Conservation (phyloP, 1,140 invertebrate species). For the Piezodorus guildinii region DNA sequence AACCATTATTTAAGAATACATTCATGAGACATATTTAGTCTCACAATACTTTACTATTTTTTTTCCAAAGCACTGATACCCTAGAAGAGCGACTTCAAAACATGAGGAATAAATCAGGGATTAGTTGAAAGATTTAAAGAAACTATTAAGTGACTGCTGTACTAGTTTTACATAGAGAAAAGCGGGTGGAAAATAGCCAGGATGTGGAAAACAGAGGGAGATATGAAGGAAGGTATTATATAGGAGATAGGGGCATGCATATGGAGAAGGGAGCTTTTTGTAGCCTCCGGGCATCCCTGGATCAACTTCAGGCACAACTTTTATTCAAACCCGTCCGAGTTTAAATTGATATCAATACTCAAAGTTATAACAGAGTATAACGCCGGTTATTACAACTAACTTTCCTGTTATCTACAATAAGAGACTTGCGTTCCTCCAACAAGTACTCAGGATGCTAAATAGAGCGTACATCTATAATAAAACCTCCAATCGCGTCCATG, state of each 20-base stretch:
- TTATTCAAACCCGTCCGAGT: neutral
- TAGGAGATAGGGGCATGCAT: neutral
- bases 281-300: neutral
- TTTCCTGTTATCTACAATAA: too few relatives aligned
- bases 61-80: too few relatives aligned
- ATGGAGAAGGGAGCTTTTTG: neutral
- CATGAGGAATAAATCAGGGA: too few relatives aligned
- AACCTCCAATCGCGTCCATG: too few relatives aligned
- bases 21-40: too few relatives aligned
- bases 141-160: neutral
- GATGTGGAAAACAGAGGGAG: neutral
- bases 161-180: neutral
- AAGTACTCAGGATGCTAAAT: too few relatives aligned
- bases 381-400: too few relatives aligned
- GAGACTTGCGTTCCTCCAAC: too few relatives aligned
- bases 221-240: neutral
- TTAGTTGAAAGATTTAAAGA: neutral
- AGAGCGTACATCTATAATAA: too few relatives aligned
- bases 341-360: constrained; percentile 4
- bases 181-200: neutral
- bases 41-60: too few relatives aligned
- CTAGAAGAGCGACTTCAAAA: too few relatives aligned
- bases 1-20: too few relatives aligned
- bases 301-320: neutral
- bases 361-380: neutral